phyloP scores from a whole-genome alignment of 2,797 vertebrate species.

The Helicolenus hilgendorfi region DNA sequence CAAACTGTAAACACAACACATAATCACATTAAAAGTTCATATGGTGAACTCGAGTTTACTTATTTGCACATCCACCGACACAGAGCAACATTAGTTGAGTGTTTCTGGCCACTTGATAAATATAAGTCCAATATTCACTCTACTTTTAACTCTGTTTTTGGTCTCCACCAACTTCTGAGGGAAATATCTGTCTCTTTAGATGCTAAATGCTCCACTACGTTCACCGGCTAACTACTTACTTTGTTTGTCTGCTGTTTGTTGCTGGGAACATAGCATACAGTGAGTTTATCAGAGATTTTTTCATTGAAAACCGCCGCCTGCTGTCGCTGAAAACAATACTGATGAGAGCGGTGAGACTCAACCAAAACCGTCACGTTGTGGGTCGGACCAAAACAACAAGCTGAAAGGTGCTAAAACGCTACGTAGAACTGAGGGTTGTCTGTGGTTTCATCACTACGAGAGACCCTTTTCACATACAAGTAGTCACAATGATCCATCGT shows the following conservation, averaged over 20 bases:
- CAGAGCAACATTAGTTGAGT: background rate
- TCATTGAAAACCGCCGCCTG: too few species aligned
- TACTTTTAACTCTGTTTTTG: background rate
- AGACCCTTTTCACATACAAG: background rate
- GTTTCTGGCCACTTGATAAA: background rate
- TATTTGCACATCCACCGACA: background rate
- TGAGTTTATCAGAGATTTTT: too few species aligned
- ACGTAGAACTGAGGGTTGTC: background rate
- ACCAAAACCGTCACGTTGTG: too few species aligned
- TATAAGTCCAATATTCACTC: background rate
- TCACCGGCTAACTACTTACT: background rate
- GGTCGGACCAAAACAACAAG: background rate
- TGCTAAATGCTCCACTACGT: background rate
- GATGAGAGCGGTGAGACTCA: too few species aligned
- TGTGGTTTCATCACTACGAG: background rate
- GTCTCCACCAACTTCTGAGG: background rate
- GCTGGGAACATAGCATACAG: background rate
- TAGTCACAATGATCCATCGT: background rate
- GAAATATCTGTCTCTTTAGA: background rate
- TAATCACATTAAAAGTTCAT: background rate
- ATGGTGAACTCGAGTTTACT: background rate
- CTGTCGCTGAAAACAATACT: too few species aligned
- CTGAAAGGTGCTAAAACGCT: background rate
- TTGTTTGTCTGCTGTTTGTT: background rate
- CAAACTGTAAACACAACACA: background rate